A percentile compares a stretch with the other conserved stretches of the same genome.
phyloP scores from a whole-genome alignment of 2,888 invertebrate genomes.

The Arenicola marina region DNA sequence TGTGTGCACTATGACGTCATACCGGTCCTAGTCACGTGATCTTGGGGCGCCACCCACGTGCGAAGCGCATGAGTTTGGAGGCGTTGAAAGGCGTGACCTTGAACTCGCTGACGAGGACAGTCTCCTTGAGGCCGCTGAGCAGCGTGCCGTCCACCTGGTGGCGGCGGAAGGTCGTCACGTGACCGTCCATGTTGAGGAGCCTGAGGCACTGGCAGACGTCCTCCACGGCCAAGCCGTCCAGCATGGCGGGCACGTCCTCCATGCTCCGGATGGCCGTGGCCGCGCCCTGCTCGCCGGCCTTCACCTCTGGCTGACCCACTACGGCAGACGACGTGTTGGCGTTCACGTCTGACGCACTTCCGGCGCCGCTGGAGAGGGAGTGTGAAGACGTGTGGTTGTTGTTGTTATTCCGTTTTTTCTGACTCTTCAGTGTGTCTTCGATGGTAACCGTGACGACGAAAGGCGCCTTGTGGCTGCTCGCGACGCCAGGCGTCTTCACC shows the following conservation, averaged over 20 bases:
- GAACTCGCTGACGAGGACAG: conserved; percentile 22
- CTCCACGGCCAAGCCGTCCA: conserved; percentile 21
- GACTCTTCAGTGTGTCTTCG: too few relatives aligned
- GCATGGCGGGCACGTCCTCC: conserved; percentile 29
- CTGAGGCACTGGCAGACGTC: conserved; percentile 30
- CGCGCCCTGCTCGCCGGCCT: neutral
- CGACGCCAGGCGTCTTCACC: too few relatives aligned
- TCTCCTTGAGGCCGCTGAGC: conserved; percentile 25
- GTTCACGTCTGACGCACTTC: neutral
- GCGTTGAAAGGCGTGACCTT: conserved; percentile 32
- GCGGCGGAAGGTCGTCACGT: conserved; percentile 20
- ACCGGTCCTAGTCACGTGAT: neutral
- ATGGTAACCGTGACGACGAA: too few relatives aligned
- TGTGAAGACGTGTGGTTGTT: too few relatives aligned
- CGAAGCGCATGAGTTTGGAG: conserved; percentile 33
- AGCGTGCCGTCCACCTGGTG: conserved; percentile 28
- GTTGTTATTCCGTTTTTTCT: too few relatives aligned
- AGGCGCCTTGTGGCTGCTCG: too few relatives aligned
- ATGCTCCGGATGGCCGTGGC: conserved; percentile 10
- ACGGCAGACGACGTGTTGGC: neutral
- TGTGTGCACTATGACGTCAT: too few relatives aligned
- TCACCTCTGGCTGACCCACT: neutral
- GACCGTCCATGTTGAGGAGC: conserved; percentile 31
- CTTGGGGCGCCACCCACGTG: conserved; percentile 34
- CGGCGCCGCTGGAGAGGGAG: too few relatives aligned